Conservation (phyloP, 2,797 vertebrate species). For the Neostethus bicornis region DNA sequence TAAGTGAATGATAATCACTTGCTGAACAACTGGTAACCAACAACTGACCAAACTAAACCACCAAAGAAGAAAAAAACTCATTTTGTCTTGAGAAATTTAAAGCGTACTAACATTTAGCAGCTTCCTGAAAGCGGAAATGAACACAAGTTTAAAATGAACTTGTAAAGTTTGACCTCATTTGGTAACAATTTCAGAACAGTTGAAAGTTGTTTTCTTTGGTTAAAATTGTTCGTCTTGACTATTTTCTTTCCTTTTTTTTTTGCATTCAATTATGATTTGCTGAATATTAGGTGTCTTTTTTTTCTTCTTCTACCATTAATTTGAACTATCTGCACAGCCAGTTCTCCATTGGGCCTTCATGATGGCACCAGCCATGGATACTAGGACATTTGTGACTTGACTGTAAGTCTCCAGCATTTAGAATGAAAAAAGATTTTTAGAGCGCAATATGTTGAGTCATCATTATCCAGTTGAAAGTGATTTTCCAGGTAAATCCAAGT, state of each 20-base stretch:
- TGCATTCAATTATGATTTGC: constrained; percentile 22
- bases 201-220: neutral
- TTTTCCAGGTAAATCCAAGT: constrained; percentile 66
- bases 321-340: constrained; percentile 67
- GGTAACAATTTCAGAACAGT: neutral
- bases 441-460: constrained; percentile 50
- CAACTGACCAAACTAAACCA: neutral
- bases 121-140: neutral
- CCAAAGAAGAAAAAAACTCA: too few relatives aligned
- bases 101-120: neutral
- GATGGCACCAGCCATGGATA: constrained; percentile 65
- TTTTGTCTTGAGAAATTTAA: too few relatives aligned
- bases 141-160: neutral
- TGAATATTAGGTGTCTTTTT: constrained; percentile 38
- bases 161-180: neutral
- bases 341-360: constrained; percentile 65
- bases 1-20: too few relatives aligned
- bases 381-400: constrained; percentile 69
- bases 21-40: neutral
- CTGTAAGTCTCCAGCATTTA: constrained; percentile 64
- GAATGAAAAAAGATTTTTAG: constrained; percentile 7
- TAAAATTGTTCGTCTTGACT: constrained; percentile 1
- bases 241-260: neutral
- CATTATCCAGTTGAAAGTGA: constrained; percentile 76
- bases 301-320: constrained; percentile 51